Percentiles rank a stretch among this genome's conserved stretches.
Evolutionary conservation across 2,888 invertebrate genomes (phyloP).

Genomic region (Polyploca ridens): DNA sequence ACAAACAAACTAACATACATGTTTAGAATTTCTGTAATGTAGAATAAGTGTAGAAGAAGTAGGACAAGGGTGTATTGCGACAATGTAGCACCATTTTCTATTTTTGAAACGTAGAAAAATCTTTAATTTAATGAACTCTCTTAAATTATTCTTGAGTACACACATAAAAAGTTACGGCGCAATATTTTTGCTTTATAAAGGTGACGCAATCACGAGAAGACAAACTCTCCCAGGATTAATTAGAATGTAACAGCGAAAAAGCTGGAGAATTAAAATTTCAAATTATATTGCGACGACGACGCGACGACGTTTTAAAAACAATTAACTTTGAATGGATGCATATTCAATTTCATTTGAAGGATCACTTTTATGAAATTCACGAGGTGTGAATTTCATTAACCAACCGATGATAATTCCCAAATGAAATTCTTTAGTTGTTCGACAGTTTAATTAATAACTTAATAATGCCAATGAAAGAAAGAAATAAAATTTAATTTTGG

Average conservation of each 20-base stretch:
- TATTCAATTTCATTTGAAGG: neutral
- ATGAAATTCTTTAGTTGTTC: too few species aligned
- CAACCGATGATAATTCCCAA: too few species aligned
- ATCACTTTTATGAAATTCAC: neutral
- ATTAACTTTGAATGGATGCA: neutral
- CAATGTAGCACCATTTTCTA: too few species aligned
- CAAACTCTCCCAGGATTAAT: neutral
- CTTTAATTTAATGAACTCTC: neutral
- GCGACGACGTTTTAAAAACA: slow-evolving; percentile 9
- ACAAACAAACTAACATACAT: too few species aligned
- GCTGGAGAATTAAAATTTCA: slow-evolving; percentile 8
- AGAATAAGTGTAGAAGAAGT: too few species aligned
- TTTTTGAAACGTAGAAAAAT: too few species aligned
- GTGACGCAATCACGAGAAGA: neutral
- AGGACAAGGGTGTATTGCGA: too few species aligned
- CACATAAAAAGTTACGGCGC: neutral
- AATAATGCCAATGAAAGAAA: too few species aligned
- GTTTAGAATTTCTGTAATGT: too few species aligned
- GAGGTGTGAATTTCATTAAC: too few species aligned
- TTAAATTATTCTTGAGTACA: neutral
- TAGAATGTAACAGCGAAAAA: slow-evolving; percentile 10
- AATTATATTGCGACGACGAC: neutral
- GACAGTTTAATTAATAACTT: too few species aligned
- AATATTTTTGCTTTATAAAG: neutral
- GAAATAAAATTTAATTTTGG: too few species aligned